Base-by-base conservation (phyloP, 2,797 vertebrate genomes). In the Etheostoma nigrum region DNA sequence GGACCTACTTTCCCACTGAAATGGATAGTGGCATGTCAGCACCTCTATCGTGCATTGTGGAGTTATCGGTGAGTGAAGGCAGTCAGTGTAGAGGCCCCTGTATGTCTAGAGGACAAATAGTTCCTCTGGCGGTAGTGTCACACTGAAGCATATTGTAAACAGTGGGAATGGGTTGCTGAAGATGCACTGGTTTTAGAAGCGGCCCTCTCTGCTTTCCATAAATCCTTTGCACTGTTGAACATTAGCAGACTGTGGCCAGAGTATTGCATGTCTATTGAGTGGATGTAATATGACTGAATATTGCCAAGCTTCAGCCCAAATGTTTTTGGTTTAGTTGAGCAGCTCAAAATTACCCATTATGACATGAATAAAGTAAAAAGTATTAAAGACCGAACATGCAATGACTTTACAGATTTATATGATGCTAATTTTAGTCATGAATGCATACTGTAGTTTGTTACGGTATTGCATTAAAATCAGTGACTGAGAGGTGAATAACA, bases 301-400 rank as follows among this genome's bases (percentile, higher is more conserved):
- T 44, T 70, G 49, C 62, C 72, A 76, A 64, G 57, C 45, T 57
- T 42, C 30, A 44, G 27, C 25, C 27, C 72, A 72, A 86, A 76
- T 86, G 67, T 75, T 81, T 78, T 76, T 21, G 70, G 30, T 83
- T 82, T 51, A 66, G 57, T 51, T 45, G 60, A 79, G 33, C 44
- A 30, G 49, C 40, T 71, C 58, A 64, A 9, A 78, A 42, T 71
- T 1, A 47, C 18, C 27, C 68, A 13, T 78, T 72, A 64, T 52
- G 45, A 65, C 63, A 82, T 45, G 42, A 85, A 78, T 30, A 53
- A 72, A 80, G 23, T 64, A 4, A 40, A 40, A 81, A 83, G 44
- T 78, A 57, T 64, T 76, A 52, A 64, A 40, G 63, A 67, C 59
- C 25, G n/a, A 63, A 76, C 74, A 57, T 67, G 10, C 60, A 68